phyloP scores from a whole-genome alignment of 2,797 vertebrate genomes.

The Cygnus olor region DNA sequence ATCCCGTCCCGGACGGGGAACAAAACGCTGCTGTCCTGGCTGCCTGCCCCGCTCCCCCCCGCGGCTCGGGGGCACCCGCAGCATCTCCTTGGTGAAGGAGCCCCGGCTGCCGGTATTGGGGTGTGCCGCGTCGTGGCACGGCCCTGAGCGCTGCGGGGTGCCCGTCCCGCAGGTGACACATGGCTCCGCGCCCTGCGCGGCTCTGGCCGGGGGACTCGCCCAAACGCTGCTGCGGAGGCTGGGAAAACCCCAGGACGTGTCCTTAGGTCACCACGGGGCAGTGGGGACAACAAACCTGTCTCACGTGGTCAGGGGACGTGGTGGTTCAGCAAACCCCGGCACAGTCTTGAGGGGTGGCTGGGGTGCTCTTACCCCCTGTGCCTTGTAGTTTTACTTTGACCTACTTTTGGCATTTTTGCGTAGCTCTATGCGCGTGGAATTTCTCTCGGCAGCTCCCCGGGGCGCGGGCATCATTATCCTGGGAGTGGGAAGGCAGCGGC shows the following conservation, averaged over 20 bases:
- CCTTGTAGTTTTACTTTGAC: neutral
- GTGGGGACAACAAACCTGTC: neutral
- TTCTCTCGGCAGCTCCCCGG: neutral
- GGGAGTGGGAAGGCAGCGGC: slow-evolving; percentile 57
- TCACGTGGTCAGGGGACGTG: fast-evolving
- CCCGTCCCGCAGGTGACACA: neutral
- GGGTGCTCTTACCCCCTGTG: neutral
- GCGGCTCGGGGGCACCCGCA: neutral
- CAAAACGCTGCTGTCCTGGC: neutral
- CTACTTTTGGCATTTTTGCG: neutral
- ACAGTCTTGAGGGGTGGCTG: neutral
- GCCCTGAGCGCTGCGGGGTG: neutral
- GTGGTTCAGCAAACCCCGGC: neutral
- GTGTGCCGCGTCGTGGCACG: neutral
- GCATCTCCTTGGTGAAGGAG: neutral
- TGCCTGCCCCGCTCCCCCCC: neutral
- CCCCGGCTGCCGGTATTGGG: neutral
- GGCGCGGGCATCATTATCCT: slow-evolving; percentile 43
- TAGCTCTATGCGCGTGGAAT: neutral
- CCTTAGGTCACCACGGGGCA: neutral
- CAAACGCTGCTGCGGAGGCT: neutral
- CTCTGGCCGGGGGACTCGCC: neutral
- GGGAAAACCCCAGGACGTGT: neutral
- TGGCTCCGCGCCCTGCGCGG: neutral
- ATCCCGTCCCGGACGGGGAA: neutral